Percentiles rank a stretch among this genome's conserved stretches.
Conservation (phyloP, 2,113 vertebrate genomes). For the Morone chrysops region DNA sequence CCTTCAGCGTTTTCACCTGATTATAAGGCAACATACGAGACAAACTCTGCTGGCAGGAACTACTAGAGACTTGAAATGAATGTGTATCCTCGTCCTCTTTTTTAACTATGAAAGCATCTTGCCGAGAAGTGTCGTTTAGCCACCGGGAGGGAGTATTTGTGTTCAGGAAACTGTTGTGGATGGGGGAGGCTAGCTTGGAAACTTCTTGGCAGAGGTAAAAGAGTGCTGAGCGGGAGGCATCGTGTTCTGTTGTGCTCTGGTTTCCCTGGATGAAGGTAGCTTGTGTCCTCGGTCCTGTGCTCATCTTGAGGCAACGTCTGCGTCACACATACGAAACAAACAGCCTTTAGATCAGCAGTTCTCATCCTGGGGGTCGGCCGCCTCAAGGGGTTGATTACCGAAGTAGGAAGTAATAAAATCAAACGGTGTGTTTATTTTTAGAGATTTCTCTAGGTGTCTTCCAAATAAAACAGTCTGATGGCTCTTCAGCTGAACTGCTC, state of each 20-base stretch:
- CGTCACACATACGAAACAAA: conserved; percentile 38
- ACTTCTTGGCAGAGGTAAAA: conserved; percentile 85
- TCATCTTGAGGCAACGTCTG: conserved; percentile 71
- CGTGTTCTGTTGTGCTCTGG: conserved; percentile 52
- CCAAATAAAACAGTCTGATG: too few species aligned
- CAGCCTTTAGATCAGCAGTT: neutral
- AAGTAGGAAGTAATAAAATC: neutral
- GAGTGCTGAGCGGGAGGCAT: conserved; percentile 73
- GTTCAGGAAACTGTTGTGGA: conserved; percentile 38
- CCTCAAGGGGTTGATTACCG: neutral
- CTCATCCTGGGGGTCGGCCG: neutral
- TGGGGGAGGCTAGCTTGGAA: conserved; percentile 75
- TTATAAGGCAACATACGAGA: neutral
- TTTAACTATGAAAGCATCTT: neutral
- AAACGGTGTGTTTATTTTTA: neutral
- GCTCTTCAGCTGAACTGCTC: neutral
- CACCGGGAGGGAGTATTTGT: conserved; percentile 14
- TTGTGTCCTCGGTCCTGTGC: conserved; percentile 48
- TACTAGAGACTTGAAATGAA: conserved; percentile 5
- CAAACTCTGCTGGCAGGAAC: conserved; percentile 14
- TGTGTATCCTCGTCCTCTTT: conserved; percentile 6
- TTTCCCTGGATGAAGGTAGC: conserved; percentile 44
- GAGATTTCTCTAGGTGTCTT: neutral
- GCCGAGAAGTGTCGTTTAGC: conserved; percentile 17
- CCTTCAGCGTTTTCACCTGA: conserved; percentile 6